Evolutionary conservation across 2,113 vertebrate genomes (phyloP), one percentile per base, ranked within the genome.

Genomic region (Apus apus): DNA sequence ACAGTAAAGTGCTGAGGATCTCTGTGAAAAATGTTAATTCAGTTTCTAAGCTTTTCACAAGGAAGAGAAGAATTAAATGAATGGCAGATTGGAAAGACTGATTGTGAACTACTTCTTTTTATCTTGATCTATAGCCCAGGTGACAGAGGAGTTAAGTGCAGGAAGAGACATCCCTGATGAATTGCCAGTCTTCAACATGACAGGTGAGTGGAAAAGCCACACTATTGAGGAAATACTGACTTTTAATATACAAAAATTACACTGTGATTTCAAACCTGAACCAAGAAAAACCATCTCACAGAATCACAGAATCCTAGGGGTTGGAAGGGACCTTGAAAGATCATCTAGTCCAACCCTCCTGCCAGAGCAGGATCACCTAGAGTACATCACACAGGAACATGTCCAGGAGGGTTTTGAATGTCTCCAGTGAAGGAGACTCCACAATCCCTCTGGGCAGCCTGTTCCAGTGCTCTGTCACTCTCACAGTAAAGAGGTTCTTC

Each of bases 31-130:
- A 94, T 46, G n/a, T 46, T 93, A 75, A 90, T 87, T 81, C 36
- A 3, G 20, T 57, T 86, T 90, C 85, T 90, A 78, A 96, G 68
- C 48, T 45, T 90, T 92, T 94, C 85, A 94, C 20, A 75, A 90
- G 34, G 57, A 90, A n/a, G 11, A 38, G 29, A 36, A 85, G 50
- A 77, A 90, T 88, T 40, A 71, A 86, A 90, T 78, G 81, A 78
- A 84, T 45, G 36, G 61, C 22, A 93, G 53, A 40, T 53, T 0
- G 2, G 64, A 86, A 71, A 60, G 25, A 74, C 2, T 9, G 16
- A 32, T 43, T 71, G 30, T 29, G 57, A 90, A 67, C 27, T 48
- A 66, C 38, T 81, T 75, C 67, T 8, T 53, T 75, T 57, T 82
- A 25, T 16, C n/a, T 71, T 84, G 83, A 84, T 81, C 76, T 93